A percentile compares a stretch with the other conserved stretches of the same genome.
These are phyloP conservation scores for Micromesistius poutassou DNA, from an alignment of 2,797 vertebrate species.

Conservation along the genomic window DNA sequence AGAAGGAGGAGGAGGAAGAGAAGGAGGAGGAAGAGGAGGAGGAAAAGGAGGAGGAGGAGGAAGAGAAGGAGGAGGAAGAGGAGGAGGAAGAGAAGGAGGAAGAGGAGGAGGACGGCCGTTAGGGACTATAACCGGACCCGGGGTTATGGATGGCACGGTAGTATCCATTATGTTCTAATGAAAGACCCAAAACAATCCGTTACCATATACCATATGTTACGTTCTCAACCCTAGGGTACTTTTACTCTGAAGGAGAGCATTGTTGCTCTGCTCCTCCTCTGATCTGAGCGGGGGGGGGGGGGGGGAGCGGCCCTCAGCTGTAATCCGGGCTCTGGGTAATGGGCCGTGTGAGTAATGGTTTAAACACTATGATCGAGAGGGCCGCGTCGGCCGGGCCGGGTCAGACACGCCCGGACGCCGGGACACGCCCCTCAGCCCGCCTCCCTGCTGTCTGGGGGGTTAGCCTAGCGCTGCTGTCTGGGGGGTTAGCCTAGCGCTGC, in stretches of 20 bases:
- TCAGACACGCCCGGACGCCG: conserved; percentile 52
- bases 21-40: no score
- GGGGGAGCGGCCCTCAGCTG: conserved; percentile 51
- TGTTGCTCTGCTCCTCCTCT: neutral
- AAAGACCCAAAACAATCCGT: neutral
- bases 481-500: no score
- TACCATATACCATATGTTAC: neutral
- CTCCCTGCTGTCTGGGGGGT: no score
- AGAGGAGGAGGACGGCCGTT: no score
- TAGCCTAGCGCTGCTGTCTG: no score
- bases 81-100: no score
- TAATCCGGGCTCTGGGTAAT: conserved; percentile 70
- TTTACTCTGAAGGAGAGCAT: neutral
- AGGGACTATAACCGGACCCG: no score
- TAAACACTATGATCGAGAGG: conserved; percentile 69
- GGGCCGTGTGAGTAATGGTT: conserved; percentile 63
- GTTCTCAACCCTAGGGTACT: neutral
- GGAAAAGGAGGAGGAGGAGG: no score
- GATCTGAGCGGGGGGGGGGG: conserved; percentile 32
- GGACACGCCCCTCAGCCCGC: conserved; percentile 48
- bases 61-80: no score
- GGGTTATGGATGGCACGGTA: no score
- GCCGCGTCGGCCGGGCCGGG: conserved; percentile 43
- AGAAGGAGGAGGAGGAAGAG: no score
- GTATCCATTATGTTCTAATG: neutral